Evolutionary conservation across 2,113 vertebrate genomes (phyloP).

Genomic region (Syrmaticus mikado): DNA sequence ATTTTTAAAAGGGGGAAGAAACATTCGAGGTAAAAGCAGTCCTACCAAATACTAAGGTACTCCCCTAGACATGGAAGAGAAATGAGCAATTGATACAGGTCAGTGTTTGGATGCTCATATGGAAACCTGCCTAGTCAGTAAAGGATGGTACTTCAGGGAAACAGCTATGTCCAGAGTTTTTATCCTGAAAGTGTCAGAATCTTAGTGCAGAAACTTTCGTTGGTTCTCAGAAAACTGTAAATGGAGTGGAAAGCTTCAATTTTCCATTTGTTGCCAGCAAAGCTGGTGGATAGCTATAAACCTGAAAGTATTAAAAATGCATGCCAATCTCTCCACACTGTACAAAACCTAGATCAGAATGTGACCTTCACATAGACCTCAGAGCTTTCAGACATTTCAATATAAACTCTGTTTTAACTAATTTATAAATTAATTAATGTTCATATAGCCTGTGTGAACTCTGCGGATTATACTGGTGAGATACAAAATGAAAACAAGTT

Average conservation of each 20-base stretch:
- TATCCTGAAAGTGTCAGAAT: not conserved
- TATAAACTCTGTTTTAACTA: not conserved
- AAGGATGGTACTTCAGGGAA: not conserved
- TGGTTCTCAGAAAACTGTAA: not conserved
- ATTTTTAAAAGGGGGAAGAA: not conserved
- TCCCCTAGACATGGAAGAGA: not conserved
- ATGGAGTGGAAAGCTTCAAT: not conserved
- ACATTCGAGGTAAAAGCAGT: not conserved
- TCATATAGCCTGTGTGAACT: not conserved
- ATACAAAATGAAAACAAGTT: not conserved
- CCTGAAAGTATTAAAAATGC: not conserved
- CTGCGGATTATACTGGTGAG: not conserved
- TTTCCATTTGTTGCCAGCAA: not conserved
- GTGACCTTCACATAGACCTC: not conserved
- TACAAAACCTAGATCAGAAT: not conserved
- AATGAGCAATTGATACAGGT: not conserved
- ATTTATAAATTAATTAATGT: not conserved
- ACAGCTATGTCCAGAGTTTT: not conserved
- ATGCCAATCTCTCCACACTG: not conserved
- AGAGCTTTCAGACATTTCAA: not conserved
- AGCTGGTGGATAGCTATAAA: not conserved
- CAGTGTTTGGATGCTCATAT: not conserved
- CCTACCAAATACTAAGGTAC: not conserved
- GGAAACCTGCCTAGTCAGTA: not conserved
- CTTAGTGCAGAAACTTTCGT: not conserved